Evolutionary conservation across 2,888 invertebrate species (phyloP), one percentile per base, ranked within the genome.

Genomic region (Lithodes maja): DNA sequence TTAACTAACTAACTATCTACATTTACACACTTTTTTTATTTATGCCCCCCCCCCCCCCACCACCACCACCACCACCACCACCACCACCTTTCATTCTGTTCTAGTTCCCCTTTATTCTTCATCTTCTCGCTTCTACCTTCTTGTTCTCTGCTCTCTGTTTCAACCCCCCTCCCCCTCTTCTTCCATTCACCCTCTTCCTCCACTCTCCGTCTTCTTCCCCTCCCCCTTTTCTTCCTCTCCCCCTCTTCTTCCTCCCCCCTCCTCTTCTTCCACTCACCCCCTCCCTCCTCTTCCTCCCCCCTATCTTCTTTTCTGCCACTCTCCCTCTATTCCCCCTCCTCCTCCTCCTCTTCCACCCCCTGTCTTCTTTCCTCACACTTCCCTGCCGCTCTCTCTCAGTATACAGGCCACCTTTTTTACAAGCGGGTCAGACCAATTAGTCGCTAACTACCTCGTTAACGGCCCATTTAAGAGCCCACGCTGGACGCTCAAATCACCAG

Each of bases 381-480:
- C 55, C 55, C 55, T 55, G 55, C 9, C 55, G n/a, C n/a, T n/a
- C n/a, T 12, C 61, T 61, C 61, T 12, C 71, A 12, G 71, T 71
- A 71, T 71, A 71, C 71, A n/a, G n/a, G n/a, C n/a, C n/a, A 2
- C n/a, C 15, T 71, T 80, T 80, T 80, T 80, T 80, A 80, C 80
- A 54, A 80, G 55, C 50, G 61, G 54, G 61, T 33, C 80, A n/a
- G 80, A 80, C 80, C 80, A 80, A 80, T 80, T 80, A 80, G 80
- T 80, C 80, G 80, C 80, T 80, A 80, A 80, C 80, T 80, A 80
- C 80, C 80, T 80, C 80, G 80, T 80, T 80, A 80, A 80, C 80
- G 80, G 80, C 80, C 80, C 80, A 80, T 71, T 80, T 80, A 80
- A 54, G 55, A 33, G 80, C 80, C 80, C 80, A 80, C 61, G 80